Base-by-base conservation (phyloP, 2,797 vertebrate genomes). In the Takifugu rubripes region DNA sequence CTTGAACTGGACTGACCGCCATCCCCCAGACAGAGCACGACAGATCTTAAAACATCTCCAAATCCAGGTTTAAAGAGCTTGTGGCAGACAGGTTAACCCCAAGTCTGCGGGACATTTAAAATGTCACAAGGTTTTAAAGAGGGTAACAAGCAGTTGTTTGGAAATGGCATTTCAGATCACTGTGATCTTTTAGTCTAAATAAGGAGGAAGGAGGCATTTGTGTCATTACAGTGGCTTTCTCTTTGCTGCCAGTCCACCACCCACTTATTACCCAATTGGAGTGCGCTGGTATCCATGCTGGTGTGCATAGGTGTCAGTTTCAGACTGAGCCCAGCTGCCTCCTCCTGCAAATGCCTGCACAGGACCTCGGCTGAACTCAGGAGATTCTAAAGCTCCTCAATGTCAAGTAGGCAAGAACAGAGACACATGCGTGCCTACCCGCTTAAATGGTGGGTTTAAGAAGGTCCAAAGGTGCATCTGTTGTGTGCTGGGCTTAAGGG, bases 251-350 rank as follows among this genome's bases (percentile, higher is more conserved):
- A 84, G 58, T 74, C 56, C 70, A 78, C 81, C 80, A 91, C 88
- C 90, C 86, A 85, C 79, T 90, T 84, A 90, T 91, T 91, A 91
- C 88, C 80, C 84, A 21, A 80, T 75, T 88, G 73, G 85, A 91
- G 84, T 78, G 79, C 69, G 74, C 63, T 75, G 29, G 31, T 68
- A 78, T 81, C 68, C 58, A 81, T 87, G 85, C 78, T 83, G 81
- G 56, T 47, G 81, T 86, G 77, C 83, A 82, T 53, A 66, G 56
- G 61, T 29, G 66, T 76, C 27, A 29, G 27, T 29, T 29, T 29
- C 27, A 29, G 27, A 29, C 4, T 5, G 27, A 29, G 7, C 27
- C 27, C 27, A 29, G 7, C 27, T n/a, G n/a, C n/a, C 4, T 29
- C 7, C 4, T 29, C 27, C 27, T 29, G 27, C 27, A 29, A 29